Percentiles rank a stretch among this genome's conserved stretches.
Evolutionary conservation across 2,797 vertebrate species (phyloP).

Genomic region (Epinephelus awoara): DNA sequence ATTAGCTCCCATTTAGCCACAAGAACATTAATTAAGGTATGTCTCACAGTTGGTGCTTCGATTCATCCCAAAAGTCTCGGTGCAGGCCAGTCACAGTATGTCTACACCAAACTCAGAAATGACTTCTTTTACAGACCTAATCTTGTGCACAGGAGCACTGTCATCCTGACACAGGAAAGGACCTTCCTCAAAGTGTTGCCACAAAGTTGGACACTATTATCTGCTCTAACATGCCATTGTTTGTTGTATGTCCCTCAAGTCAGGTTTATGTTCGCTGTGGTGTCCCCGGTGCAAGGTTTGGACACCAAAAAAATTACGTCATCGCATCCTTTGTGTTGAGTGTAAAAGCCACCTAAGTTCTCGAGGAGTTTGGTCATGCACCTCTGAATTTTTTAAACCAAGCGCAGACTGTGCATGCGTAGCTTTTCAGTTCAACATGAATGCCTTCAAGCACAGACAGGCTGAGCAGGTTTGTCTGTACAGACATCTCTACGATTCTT

Average conservation of each 20-base stretch:
- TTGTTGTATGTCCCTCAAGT: background rate
- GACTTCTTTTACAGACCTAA: background rate
- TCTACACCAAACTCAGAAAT: background rate
- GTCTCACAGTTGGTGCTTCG: background rate
- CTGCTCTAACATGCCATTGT: background rate
- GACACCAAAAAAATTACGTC: too few relatives aligned
- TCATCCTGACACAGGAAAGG: background rate
- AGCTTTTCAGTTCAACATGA: too few relatives aligned
- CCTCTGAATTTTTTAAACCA: too few relatives aligned
- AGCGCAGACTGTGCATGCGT: too few relatives aligned
- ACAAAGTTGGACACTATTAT: background rate
- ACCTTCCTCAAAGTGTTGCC: background rate
- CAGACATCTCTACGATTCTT: too few relatives aligned
- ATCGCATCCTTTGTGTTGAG: too few relatives aligned
- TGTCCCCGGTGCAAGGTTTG: too few relatives aligned
- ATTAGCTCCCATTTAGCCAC: conserved; percentile 10
- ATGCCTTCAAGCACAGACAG: too few relatives aligned
- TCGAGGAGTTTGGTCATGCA: too few relatives aligned
- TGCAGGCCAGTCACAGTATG: background rate
- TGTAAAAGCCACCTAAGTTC: too few relatives aligned
- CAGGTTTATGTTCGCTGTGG: too few relatives aligned
- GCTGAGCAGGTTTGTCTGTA: too few relatives aligned
- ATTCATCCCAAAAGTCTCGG: background rate
- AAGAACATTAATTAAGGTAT: background rate
- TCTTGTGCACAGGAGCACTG: background rate